Base-by-base conservation (phyloP, 2,888 invertebrate species). In the Asteroscopus sphinx region DNA sequence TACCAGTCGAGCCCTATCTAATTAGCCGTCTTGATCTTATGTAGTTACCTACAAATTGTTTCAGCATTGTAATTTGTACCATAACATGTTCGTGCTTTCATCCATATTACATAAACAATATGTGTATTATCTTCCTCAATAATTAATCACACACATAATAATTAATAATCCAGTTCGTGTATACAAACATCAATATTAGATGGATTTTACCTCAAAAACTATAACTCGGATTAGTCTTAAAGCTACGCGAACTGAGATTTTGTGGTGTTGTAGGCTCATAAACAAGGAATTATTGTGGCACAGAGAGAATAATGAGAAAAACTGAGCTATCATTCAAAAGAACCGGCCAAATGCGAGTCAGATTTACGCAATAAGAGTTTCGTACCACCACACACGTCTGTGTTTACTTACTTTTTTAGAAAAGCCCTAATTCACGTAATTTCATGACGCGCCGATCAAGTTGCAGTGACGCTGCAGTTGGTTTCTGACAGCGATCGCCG, bases 111-210 rank as follows among this genome's bases (percentile, higher is more conserved):
- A 39, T 64, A 53, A 47, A 68, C 42, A 53, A 48, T 48, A 53
- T 39, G 12, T 51, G 39, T 7, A 35, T 21, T 51, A 44, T 35
- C 39, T 36, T 13, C 35, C 13, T 15, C 44, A 28, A 36, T 45
- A 52, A 53, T 45, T 68, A 65, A 61, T 40, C 68, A 39, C 39
- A 25, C 36, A 53, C 28, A 54, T 45, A 33, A 61, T 48, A 33
- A 61, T 48, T 53, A 53, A 53, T 53, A 48, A 52, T 53, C 13
- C 16, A 39, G 9, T 51, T 41, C 16, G 28, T 41, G 28, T 35
- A 46, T n/a, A n/a, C n/a, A n/a, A n/a, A n/a, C 41, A 44, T 51
- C 33, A 8, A 17, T 40, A 26, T 16, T 28, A 15, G 13, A 16
- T 28, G 15, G 15, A 46, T 46, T 49, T 53, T 17, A 37, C 17